Evolutionary conservation across 2,888 invertebrate species (phyloP).

Genomic region (Ormyrus rosae): DNA sequence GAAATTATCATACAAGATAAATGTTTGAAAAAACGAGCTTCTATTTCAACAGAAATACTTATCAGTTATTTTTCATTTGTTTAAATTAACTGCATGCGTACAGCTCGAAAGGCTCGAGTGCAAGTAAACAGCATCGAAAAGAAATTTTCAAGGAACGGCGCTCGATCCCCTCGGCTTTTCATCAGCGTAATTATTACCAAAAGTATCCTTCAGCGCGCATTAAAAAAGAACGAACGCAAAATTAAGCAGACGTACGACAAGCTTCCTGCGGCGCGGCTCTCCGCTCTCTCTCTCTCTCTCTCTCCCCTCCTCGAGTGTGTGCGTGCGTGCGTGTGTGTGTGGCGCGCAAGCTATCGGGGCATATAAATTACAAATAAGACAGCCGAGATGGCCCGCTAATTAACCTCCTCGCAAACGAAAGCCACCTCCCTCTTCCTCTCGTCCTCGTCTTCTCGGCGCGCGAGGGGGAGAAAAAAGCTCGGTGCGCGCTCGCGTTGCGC

Average conservation of each 20-base stretch:
- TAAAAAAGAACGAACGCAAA: no score
- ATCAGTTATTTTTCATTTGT: no score
- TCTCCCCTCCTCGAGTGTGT: not conserved
- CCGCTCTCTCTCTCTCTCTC: not conserved
- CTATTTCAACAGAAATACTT: no score
- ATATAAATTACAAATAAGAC: conserved; percentile 69
- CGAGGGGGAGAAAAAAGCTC: not conserved
- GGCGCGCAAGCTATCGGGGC: conserved; percentile 49
- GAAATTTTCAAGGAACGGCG: not conserved
- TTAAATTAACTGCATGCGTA: no score
- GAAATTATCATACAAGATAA: no score
- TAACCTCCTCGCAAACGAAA: conserved; percentile 67
- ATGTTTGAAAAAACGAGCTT: no score
- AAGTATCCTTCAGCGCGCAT: no score
- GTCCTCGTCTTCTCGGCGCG: not conserved
- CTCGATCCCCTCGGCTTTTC: not conserved
- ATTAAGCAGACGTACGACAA: not conserved
- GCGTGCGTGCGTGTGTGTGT: not conserved
- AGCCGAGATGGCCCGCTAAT: conserved; percentile 67
- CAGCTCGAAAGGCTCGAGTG: no score
- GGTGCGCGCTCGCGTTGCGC: not conserved
- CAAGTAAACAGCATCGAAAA: not conserved
- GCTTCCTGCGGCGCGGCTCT: not conserved
- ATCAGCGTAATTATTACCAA: not conserved
- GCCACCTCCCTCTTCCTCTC: conserved; percentile 41